Evolutionary conservation across 2,113 vertebrate species (phyloP), one percentile per base, ranked within the genome.

Genomic region (Gracilinanus agilis): DNA sequence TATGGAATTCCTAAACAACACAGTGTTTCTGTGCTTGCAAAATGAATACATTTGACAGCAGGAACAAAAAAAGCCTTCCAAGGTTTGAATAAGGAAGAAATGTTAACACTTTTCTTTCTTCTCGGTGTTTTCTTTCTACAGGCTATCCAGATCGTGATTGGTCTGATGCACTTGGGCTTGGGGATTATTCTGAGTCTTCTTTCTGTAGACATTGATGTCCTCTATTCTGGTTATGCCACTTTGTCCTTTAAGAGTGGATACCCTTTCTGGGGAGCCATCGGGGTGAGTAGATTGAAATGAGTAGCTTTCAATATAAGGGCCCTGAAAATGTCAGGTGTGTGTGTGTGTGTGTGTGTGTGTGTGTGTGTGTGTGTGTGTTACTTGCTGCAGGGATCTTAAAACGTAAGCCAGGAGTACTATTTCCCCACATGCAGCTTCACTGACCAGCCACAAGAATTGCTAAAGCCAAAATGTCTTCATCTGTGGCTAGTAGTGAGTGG

Each of bases 181-280:
- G 91, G 95, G 83, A 19, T 83, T 92, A 23, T 92, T 90, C 24
- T 96, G 25, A 91, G 89, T n/a, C 9, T 90, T 4, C 3, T 75
- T 49, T 1, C 0, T 12, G 0, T 0, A 44, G 0, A 0, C 40
- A 0, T 12, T 8, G 0, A 0, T 5, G 0, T 1, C 0, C 0
- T 0, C 58, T 13, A 67, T 23, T 9, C 0, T 5, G 29, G 34
- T 6, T 96, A 96, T 90, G 0, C 0, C 6, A 96, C 94, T 54
- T 0, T 11, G 6, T 3, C 94, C 61, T 44, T 97, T 53, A 0
- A 91, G 53, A 0, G 88, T 10, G 95, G 96, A 55, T 96, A 97
- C 29, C 92, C 96, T 9, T 94, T 97, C 96, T 96, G 93, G 97
- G 97, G 96, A 8, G 95, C 92, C 55, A 4, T 97, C 24, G 90